Evolutionary conservation across 2,888 invertebrate genomes (phyloP), one percentile per base, ranked within the genome.

Genomic region (Ceriagrion tenellum): DNA sequence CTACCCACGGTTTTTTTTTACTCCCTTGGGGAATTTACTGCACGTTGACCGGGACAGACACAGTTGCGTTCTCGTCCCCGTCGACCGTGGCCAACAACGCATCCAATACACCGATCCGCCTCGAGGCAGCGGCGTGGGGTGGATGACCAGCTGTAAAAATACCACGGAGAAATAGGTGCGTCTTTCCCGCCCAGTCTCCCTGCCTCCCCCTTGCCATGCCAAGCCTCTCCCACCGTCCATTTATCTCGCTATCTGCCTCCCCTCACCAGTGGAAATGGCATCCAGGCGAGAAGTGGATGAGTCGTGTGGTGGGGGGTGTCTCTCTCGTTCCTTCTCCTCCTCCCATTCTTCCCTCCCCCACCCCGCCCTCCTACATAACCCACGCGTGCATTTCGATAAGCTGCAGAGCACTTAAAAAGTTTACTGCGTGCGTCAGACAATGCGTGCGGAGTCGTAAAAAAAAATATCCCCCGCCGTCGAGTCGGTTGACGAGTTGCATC

Each of bases 371-470:
- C 81, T 81, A 12, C 13, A 35, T 81, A 59, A 59, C 35, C 81
- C 81, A 81, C 81, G 81, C 30, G 47, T 47, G 69, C 26, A 69
- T n/a, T 26, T 69, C 69, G 81, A 81, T 81, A 81, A 81, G 81
- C 35, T 81, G 30, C 81, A 81, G 18, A 18, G 81, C 81, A 81
- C 81, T 81, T 81, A 81, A 81, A 81, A 81, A 81, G 81, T 81
- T 81, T 35, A 35, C 81, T 30, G 81, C 81, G 81, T 81, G 81
- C 26, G 81, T 81, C 81, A 81, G 81, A 81, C 81, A 81, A 81
- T 81, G 81, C 81, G 30, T 35, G 81, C 12, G 16, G 16, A 13
- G 81, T 81, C 81, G 81, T 81, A 81, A 81, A 81, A 35, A 26
- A 47, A 47, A 47, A 47, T 2, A 47, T 47, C 6, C 2, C 30